These are phyloP conservation scores for Beris chalybata DNA, from an alignment of 2,888 invertebrate genomes.

Conservation along the genomic window DNA sequence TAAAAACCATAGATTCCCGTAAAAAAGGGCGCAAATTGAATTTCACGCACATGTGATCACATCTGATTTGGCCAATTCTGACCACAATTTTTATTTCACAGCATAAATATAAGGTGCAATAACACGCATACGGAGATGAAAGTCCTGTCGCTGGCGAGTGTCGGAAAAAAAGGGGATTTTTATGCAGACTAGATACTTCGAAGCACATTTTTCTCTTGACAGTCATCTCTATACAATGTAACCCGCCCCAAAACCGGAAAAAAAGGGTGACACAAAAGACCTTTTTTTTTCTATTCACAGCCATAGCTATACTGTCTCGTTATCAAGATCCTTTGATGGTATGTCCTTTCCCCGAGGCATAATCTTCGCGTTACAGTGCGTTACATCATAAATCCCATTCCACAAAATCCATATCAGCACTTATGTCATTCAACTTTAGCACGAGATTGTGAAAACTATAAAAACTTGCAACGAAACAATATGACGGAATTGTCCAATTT, in stretches of 20 bases:
- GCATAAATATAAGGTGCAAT: constrained; percentile 20
- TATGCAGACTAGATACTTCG: constrained; percentile 2
- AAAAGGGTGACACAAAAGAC: constrained; percentile 27
- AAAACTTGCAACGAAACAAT: constrained; percentile 30
- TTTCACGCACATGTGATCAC: constrained; percentile 45
- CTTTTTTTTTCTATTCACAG: constrained; percentile 4
- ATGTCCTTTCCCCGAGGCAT: constrained; percentile 17
- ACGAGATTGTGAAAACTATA: constrained; percentile 30
- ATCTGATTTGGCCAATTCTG: constrained; percentile 44
- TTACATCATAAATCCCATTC: constrained; percentile 26
- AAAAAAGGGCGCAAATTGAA: constrained; percentile 41
- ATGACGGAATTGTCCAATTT: constrained; percentile 27
- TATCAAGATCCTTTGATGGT: constrained; percentile 30
- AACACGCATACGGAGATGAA: constrained; percentile 15
- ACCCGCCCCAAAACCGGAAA: constrained; percentile 17
- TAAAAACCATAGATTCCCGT: no score
- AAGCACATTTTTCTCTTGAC: constrained; percentile 4
- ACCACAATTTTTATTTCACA: constrained; percentile 33
- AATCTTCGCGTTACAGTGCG: neutral
- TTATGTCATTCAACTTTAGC: constrained; percentile 26
- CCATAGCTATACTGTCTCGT: constrained; percentile 21
- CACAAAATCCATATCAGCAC: constrained; percentile 25
- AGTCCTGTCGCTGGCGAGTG: neutral
- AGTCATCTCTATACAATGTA: constrained; percentile 4
- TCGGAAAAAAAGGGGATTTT: constrained; percentile 8